Evolutionary conservation across 1,140 invertebrate genomes (phyloP).

Genomic region (Panulirus ornatus): DNA sequence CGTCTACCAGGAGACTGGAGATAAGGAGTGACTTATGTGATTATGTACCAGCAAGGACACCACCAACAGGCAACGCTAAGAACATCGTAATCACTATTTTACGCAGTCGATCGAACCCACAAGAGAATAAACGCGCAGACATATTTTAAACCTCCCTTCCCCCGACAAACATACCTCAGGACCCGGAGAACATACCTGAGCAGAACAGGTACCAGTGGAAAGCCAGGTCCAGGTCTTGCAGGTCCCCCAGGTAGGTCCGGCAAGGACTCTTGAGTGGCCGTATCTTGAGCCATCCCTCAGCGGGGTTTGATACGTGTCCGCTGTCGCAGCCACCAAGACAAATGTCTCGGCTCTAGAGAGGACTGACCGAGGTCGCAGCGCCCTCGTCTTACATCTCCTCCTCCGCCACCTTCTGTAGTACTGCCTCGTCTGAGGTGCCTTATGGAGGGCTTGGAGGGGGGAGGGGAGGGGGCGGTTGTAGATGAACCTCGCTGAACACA

Average conservation of each 20-base stretch:
- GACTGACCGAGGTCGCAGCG: not conserved
- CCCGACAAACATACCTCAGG: not conserved
- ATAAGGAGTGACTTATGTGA: constrained; percentile 60
- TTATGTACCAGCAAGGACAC: constrained; percentile 46
- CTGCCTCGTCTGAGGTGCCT: too few relatives aligned
- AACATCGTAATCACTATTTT: constrained; percentile 39
- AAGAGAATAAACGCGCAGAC: not conserved
- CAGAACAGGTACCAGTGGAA: not conserved
- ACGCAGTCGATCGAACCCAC: constrained; percentile 17
- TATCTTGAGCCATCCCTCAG: constrained; percentile 61
- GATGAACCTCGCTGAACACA: too few relatives aligned
- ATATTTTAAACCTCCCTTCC: constrained; percentile 32
- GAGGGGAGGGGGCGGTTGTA: too few relatives aligned
- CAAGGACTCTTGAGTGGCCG: constrained; percentile 24
- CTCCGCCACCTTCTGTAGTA: not conserved
- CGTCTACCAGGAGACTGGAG: constrained; percentile 48
- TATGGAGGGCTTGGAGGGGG: not conserved
- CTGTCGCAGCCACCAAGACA: constrained; percentile 58
- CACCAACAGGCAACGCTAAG: constrained; percentile 21
- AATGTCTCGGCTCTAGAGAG: constrained; percentile 45
- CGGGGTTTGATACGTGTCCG: constrained; percentile 57
- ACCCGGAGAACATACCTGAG: constrained; percentile 17
- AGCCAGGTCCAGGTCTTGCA: constrained; percentile 11
- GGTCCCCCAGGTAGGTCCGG: constrained; percentile 14
- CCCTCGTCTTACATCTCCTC: not conserved